Evolutionary conservation across 2,113 vertebrate genomes (phyloP), one percentile per base, ranked within the genome.

Genomic region (Puffinus mauretanicus): DNA sequence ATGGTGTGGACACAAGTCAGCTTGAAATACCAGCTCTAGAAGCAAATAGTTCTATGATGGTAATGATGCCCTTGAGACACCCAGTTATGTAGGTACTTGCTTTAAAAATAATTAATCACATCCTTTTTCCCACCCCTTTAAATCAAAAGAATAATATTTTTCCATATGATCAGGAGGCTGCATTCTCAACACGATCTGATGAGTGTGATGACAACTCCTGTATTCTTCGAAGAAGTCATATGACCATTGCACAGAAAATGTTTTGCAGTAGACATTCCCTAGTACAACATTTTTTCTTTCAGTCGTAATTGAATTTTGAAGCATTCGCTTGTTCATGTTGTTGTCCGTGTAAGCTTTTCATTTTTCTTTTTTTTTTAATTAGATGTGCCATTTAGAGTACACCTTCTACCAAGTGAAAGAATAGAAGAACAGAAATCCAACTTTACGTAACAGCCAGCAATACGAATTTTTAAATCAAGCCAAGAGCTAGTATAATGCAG

Each of bases 221-320:
- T 25, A 38, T 51, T 65, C 61, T 79, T 61, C 0, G 2, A 82
- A 72, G 46, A 71, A 86, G 55, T 76, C 69, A 19, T 82, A 71
- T 42, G 62, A 58, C 58, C 69, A 38, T 6, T 69, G 40, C 70
- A 82, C 69, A 58, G 70, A 79, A 93, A 77, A 85, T 17, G 52
- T 61, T 82, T 90, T 91, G 73, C 67, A 73, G 44, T 1, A 91
- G 52, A 46, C 27, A 17, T 62, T 88, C 77, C 91, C 54, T 25
- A 19, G 75, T 66, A 84, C 54, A 62, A 71, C 14, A 20, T 34
- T 70, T 94, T 58, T 79, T 66, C 71, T 88, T 93, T 66, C 82
- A 85, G 62, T 40, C 32, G 86, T 96, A 89, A 93, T 38, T 94
- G 91, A 94, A 90, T 94, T 93, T 87, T 70, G 91, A 84, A 94